These are phyloP conservation scores for Pseudorectes ferrugineus DNA, from an alignment of 2,113 vertebrate genomes.

Conservation along the genomic window DNA sequence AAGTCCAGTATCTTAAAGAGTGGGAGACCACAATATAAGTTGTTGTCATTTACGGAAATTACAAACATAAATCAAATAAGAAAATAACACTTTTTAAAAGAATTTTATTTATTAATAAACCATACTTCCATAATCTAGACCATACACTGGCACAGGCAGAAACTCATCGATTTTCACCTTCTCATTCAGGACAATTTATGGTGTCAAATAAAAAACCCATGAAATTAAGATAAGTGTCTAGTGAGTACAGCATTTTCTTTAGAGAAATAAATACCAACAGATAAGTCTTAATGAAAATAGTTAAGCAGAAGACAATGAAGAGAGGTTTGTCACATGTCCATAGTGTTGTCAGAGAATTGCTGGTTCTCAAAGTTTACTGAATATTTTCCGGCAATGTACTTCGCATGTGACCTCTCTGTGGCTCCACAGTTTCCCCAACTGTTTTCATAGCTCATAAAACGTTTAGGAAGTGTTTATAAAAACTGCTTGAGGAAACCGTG, in stretches of 20 bases:
- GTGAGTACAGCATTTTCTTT: neutral
- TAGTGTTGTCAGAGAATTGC: neutral
- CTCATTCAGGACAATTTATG: neutral
- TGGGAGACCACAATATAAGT: neutral
- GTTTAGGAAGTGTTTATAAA: constrained; percentile 75
- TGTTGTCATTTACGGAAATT: constrained; percentile 16
- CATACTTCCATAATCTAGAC: constrained; percentile 1
- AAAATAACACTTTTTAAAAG: neutral
- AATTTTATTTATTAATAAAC: constrained; percentile 7
- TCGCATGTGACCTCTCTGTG: constrained; percentile 67
- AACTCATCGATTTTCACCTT: neutral
- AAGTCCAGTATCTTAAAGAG: neutral
- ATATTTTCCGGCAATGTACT: constrained; percentile 65
- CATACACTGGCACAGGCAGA: neutral
- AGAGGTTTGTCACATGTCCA: neutral
- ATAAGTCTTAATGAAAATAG: constrained; percentile 25
- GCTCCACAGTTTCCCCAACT: constrained; percentile 60
- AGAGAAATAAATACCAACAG: neutral
- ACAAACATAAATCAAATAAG: constrained; percentile 32
- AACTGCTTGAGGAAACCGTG: constrained; percentile 66
- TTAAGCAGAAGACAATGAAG: neutral
- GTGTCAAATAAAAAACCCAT: neutral
- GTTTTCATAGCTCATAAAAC: constrained; percentile 75
- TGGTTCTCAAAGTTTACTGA: constrained; percentile 13
- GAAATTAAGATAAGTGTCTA: neutral